Evolutionary conservation across 2,113 vertebrate genomes (phyloP).

Genomic region (Pimephales promelas): DNA sequence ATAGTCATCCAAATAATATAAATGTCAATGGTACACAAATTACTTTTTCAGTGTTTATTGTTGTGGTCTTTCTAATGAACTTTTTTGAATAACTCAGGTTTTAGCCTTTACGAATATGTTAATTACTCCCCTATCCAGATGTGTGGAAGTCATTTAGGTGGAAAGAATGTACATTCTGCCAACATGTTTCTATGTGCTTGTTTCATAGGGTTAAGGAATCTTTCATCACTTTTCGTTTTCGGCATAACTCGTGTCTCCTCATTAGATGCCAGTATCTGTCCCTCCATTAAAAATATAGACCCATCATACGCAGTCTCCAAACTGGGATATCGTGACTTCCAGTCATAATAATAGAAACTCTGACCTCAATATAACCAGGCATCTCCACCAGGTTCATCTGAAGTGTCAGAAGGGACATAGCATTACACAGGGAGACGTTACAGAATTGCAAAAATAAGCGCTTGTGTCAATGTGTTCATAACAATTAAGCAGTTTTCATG

Average conservation of each 20-base stretch:
- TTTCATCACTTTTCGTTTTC: not conserved
- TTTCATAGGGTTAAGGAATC: constrained; percentile 23
- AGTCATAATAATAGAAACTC: constrained; percentile 20
- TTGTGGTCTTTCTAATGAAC: constrained; percentile 77
- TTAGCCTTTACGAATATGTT: constrained; percentile 70
- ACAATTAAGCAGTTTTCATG: constrained; percentile 7
- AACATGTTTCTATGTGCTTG: constrained; percentile 56
- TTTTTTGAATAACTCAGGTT: constrained; percentile 82
- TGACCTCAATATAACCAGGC: constrained; percentile 18
- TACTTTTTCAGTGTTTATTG: constrained; percentile 75
- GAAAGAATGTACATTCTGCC: constrained; percentile 67
- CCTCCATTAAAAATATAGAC: not conserved
- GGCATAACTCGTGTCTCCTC: not conserved
- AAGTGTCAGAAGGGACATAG: constrained; percentile 32
- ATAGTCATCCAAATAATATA: constrained; percentile 75
- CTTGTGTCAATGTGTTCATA: not conserved
- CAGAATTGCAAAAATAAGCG: not conserved
- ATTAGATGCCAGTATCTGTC: not conserved
- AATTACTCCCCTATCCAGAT: constrained; percentile 51
- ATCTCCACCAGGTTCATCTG: constrained; percentile 1
- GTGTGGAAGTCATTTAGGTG: constrained; percentile 64
- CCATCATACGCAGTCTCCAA: not conserved
- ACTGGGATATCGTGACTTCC: constrained; percentile 5
- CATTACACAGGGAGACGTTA: not conserved
- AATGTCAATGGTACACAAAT: constrained; percentile 68